Conservation (phyloP, 2,113 vertebrate genomes). For the Sigmodon hispidus region DNA sequence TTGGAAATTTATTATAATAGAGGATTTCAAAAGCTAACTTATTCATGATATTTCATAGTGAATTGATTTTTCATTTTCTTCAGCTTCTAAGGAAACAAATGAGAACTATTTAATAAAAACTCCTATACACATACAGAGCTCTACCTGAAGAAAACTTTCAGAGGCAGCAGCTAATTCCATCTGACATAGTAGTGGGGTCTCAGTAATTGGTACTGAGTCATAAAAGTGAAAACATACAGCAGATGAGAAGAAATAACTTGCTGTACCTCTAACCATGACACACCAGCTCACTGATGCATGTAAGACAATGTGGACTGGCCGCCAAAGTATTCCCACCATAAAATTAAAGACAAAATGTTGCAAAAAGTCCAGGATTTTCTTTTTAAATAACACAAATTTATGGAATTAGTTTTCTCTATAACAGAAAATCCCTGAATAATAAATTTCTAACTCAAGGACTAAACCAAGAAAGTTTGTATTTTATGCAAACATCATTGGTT, state of each 20-base stretch:
- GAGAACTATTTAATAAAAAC: conserved; percentile 9
- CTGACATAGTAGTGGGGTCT: not conserved
- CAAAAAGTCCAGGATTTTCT: conserved; percentile 7
- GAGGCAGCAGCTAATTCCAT: not conserved
- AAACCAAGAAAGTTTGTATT: conserved; percentile 23
- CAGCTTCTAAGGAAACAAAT: conserved; percentile 26
- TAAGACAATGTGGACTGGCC: not conserved
- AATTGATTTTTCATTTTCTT: conserved; percentile 47
- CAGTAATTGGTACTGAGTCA: conserved; percentile 4
- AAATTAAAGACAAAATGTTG: conserved; percentile 42
- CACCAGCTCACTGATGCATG: not conserved
- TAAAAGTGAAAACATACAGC: conserved; percentile 10
- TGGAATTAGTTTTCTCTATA: not conserved
- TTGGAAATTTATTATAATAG: not conserved
- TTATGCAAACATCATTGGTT: not conserved
- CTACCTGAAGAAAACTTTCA: conserved; percentile 18
- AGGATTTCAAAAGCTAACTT: not conserved
- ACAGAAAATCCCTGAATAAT: not conserved
- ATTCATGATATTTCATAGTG: not conserved
- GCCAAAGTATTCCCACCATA: conserved; percentile 22
- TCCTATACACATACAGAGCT: not conserved
- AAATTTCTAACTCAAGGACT: conserved; percentile 53
- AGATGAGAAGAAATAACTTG: not conserved
- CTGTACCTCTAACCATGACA: not conserved
- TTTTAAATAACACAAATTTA: conserved; percentile 16